Base-by-base conservation (phyloP, 1,140 invertebrate genomes). In the Neelides sp. region DNA sequence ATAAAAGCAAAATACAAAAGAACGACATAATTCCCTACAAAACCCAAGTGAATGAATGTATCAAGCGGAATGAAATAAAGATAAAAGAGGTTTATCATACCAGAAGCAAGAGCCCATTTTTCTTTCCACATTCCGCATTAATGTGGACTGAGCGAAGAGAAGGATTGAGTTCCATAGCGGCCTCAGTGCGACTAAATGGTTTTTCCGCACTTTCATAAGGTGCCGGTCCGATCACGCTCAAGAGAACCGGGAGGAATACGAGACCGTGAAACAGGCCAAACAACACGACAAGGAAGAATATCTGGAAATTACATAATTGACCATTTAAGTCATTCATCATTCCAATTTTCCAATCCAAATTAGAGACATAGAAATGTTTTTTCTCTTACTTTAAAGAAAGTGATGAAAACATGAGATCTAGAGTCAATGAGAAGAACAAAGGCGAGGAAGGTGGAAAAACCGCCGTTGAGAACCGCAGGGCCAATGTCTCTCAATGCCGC, bases 231-330 rank as follows among this genome's bases (percentile, higher is more conserved):
- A 85, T 69, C n/a, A 78, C 68, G 51, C 80, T 83, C 20, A 86
- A 67, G 36, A 85, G 66, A 4, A 85, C 80, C 1, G 84, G 83
- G 41, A 86, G 64, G 35, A 86, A 73, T 1, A 85, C 64, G 2
- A 84, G 65, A n/a, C 83, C 83, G 62, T 83, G 78, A 65, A 78
- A 83, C 1, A 85, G 64, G 4, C 83, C 83, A 64, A 84, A 85
- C 20, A 77, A 37, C 52, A 85, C 78, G 1, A 86, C 82, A 40
- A 85, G 66, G 22, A 80, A 69, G 60, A 86, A 85, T 62, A 85
- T 83, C 72, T 77, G 62, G 55, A 64, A 62, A 48, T 58, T 65
- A 2, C 3, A 34, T 5, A n/a, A 55, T 50, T 39, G 10, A 64
- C 54, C 34, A 68, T 66, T 55, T 61, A 4, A 2, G 3, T 26